Evolutionary conservation across 2,797 vertebrate genomes (phyloP).

Genomic region (Microtus agrestis): DNA sequence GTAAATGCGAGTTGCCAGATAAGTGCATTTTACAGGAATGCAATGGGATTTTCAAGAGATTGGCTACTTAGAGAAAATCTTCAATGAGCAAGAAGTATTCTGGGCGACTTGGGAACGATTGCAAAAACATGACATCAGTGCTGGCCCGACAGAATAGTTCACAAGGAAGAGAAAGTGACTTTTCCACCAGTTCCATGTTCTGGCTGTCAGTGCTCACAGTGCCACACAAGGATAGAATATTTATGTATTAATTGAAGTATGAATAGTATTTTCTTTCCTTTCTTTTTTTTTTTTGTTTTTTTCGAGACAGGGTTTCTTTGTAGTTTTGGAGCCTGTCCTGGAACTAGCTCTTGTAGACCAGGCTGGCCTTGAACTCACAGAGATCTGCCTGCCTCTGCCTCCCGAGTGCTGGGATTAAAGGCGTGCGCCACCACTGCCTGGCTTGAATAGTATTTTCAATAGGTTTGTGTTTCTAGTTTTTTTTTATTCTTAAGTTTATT

Average conservation of each 20-base stretch:
- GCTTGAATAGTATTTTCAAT: background rate
- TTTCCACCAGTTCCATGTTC: background rate
- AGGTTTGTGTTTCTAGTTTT: background rate
- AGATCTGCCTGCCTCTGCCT: too few species aligned
- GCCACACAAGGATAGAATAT: background rate
- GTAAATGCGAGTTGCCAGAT: conserved; percentile 3
- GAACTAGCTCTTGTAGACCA: too few species aligned
- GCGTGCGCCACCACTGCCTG: too few species aligned
- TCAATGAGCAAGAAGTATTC: background rate
- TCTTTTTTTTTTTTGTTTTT: too few species aligned
- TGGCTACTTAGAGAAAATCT: conserved; percentile 1
- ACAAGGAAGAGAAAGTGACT: background rate
- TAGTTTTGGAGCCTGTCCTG: too few species aligned
- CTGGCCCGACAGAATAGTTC: background rate
- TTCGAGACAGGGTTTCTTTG: too few species aligned
- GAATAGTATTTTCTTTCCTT: background rate
- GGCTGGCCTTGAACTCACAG: too few species aligned
- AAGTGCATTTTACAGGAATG: conserved; percentile 23
- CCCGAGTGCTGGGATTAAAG: too few species aligned
- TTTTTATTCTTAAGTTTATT: background rate
- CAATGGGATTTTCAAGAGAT: background rate
- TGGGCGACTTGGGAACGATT: background rate
- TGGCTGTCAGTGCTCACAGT: background rate
- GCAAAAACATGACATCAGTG: background rate
- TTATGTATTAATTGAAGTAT: background rate